Evolutionary conservation across 2,113 vertebrate species (phyloP).

Genomic region (Crypturellus undulatus): DNA sequence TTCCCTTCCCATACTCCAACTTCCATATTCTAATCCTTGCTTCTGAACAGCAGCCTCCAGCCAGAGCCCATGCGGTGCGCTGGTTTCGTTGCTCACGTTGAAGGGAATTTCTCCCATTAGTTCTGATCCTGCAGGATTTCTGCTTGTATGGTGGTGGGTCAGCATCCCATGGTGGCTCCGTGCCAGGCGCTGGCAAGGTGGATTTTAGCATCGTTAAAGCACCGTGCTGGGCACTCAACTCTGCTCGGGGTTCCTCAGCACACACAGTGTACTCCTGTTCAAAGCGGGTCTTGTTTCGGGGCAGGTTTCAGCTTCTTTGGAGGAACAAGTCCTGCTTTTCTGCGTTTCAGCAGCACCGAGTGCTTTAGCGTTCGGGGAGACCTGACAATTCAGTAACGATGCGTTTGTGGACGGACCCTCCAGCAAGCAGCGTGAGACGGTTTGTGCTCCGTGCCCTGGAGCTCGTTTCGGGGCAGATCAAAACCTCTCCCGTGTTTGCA

Average conservation of each 20-base stretch:
- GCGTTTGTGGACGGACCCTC: not conserved
- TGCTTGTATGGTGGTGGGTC: not conserved
- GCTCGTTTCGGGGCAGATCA: not conserved
- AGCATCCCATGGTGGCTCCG: accelerated
- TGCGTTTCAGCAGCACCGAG: not conserved
- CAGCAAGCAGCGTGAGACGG: not conserved
- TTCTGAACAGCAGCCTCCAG: not conserved
- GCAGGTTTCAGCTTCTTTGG: not conserved
- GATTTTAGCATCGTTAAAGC: not conserved
- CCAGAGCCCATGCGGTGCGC: not conserved
- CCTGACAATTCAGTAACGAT: not conserved
- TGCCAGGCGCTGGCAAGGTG: not conserved
- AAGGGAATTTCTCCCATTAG: not conserved
- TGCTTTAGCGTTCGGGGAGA: not conserved
- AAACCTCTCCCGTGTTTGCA: not conserved
- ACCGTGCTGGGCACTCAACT: not conserved
- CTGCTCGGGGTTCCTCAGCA: accelerated
- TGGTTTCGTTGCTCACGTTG: not conserved
- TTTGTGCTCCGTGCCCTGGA: not conserved
- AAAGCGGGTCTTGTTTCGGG: not conserved
- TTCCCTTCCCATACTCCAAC: not conserved
- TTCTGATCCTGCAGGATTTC: not conserved
- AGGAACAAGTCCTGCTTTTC: not conserved
- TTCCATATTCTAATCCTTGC: not conserved
- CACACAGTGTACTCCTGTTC: not conserved